phyloP scores from a whole-genome alignment of 1,140 invertebrate genomes.

The Caenorhabditis briggsae region DNA sequence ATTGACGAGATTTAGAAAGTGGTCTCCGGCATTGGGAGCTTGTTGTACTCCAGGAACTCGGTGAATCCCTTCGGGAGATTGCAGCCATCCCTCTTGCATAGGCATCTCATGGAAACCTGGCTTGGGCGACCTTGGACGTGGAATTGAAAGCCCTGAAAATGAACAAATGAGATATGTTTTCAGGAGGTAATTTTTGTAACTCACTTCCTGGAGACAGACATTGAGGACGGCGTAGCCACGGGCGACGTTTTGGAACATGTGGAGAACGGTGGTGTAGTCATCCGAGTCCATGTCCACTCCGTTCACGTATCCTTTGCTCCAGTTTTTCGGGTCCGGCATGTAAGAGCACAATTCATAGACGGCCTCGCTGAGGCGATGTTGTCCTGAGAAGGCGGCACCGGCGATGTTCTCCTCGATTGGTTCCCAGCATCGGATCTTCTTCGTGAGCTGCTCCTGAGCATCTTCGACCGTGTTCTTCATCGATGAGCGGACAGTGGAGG shows the following conservation, averaged over 20 bases:
- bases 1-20: no score
- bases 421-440: neutral
- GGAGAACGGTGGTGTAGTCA: conserved; percentile 1
- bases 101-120: neutral
- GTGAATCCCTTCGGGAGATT: neutral
- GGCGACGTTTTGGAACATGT: neutral
- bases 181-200: neutral
- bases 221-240: neutral
- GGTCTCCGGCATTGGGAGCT: no score
- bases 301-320: neutral
- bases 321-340: neutral
- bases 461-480: neutral
- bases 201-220: conserved; percentile 2
- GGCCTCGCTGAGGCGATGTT: neutral
- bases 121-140: neutral
- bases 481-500: neutral
- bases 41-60: neutral
- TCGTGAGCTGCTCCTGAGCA: neutral
- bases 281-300: neutral
- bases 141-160: neutral
- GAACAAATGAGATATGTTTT: neutral
- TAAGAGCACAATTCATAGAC: neutral
- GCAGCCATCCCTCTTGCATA: conserved; percentile 4
- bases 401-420: neutral
- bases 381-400: neutral